A percentile compares a stretch with the other conserved stretches of the same genome.
phyloP scores from a whole-genome alignment of 2,113 vertebrate genomes.

The Coreoperca whiteheadi region DNA sequence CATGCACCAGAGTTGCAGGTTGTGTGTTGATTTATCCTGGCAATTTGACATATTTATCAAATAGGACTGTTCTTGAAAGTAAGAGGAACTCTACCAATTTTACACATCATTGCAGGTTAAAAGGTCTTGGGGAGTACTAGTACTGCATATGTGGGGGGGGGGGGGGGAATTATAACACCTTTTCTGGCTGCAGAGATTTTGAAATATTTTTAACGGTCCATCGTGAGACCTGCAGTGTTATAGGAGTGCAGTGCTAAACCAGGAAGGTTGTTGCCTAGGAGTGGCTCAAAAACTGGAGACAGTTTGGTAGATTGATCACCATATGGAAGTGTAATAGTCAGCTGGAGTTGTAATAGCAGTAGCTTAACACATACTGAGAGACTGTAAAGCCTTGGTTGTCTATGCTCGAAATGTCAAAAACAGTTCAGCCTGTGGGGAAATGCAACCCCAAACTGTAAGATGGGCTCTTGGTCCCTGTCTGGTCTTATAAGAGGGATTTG shows the following conservation, averaged over 20 bases:
- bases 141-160: neutral
- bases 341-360: conserved; percentile 28
- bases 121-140: neutral
- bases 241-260: neutral
- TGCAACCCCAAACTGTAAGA: conserved; percentile 54
- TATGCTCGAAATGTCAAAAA: conserved; percentile 43
- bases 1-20: conserved; percentile 5
- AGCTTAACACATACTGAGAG: conserved; percentile 4
- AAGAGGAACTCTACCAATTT: neutral
- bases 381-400: conserved; percentile 30
- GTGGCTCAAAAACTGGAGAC: neutral
- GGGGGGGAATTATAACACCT: too few relatives aligned
- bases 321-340: conserved; percentile 24
- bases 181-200: neutral
- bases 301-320: conserved; percentile 5
- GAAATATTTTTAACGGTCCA: neutral
- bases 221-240: too few relatives aligned
- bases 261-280: neutral
- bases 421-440: conserved; percentile 31
- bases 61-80: conserved; percentile 1
- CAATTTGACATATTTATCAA: neutral
- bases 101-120: too few relatives aligned
- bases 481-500: conserved; percentile 45
- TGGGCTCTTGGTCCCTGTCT: conserved; percentile 27
- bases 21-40: neutral